A percentile compares a stretch with the other conserved stretches of the same genome.
phyloP scores from a whole-genome alignment of 1,140 invertebrate species.

The Anoplophora glabripennis region DNA sequence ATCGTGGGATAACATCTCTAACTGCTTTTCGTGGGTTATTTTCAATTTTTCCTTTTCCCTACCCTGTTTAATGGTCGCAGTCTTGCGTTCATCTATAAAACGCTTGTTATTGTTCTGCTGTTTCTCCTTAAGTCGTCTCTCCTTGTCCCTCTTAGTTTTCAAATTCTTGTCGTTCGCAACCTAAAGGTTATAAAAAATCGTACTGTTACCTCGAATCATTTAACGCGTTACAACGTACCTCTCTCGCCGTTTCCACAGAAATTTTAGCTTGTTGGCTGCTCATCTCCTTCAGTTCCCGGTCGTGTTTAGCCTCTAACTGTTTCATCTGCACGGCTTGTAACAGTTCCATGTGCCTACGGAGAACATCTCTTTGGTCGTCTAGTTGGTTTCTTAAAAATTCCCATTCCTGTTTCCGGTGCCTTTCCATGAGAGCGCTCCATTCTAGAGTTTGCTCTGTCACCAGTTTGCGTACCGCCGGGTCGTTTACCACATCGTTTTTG shows the following conservation, averaged over 20 bases:
- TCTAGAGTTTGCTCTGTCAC: slow-evolving; percentile 88
- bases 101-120: slow-evolving; percentile 99
- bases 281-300: slow-evolving; percentile 94
- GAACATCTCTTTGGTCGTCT: slow-evolving; percentile 78
- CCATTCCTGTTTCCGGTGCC: slow-evolving; percentile 91
- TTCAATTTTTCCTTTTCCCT: slow-evolving; percentile 93
- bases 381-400: slow-evolving; percentile 79
- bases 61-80: slow-evolving; percentile 81
- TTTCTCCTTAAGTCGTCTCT: slow-evolving; percentile 88
- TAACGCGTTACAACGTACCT: slow-evolving; percentile 52
- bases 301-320: slow-evolving; percentile 84
- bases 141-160: slow-evolving; percentile 96
- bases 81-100: slow-evolving; percentile 96
- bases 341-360: slow-evolving; percentile 81
- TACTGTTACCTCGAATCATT: not conserved
- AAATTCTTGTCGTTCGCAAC: slow-evolving; percentile 92
- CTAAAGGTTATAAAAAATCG: slow-evolving; percentile 25
- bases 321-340: slow-evolving; percentile 87
- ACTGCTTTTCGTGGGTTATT: slow-evolving; percentile 87
- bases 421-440: slow-evolving; percentile 88
- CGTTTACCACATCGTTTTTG: slow-evolving; percentile 75
- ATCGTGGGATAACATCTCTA: slow-evolving; percentile 86
- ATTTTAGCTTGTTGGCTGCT: slow-evolving; percentile 92
- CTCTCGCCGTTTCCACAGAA: slow-evolving; percentile 94
- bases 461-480: slow-evolving; percentile 73